phyloP scores from a whole-genome alignment of 2,888 invertebrate genomes.

The Drosophila quasianomalipes region DNA sequence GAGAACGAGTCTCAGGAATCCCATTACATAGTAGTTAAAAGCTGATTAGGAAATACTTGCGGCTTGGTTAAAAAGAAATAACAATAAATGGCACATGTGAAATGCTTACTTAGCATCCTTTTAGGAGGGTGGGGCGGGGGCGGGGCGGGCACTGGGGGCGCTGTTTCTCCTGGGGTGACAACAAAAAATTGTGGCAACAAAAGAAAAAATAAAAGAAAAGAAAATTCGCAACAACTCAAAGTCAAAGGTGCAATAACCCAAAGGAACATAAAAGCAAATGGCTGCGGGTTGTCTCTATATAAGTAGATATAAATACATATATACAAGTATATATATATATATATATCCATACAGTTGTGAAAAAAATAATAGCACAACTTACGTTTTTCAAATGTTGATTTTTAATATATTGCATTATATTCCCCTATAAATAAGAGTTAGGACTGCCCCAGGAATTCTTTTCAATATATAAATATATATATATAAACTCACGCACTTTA shows the following conservation, averaged over 20 bases:
- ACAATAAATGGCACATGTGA: conserved; percentile 77
- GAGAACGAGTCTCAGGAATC: conserved; percentile 60
- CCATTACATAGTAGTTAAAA: conserved; percentile 79
- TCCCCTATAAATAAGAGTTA: background rate
- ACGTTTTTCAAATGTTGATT: background rate
- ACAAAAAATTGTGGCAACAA: conserved; percentile 34
- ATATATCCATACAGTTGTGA: background rate
- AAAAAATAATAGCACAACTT: background rate
- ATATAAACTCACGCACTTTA: conserved; percentile 5
- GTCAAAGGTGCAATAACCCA: conserved; percentile 82
- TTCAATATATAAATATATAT: background rate
- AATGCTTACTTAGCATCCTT: conserved; percentile 52
- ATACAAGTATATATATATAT: background rate
- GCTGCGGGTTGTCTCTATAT: conserved; percentile 63
- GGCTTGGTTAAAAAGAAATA: conserved; percentile 73
- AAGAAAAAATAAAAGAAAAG: conserved; percentile 23
- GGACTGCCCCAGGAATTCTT: background rate
- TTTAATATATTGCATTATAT: background rate
- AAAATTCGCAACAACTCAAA: conserved; percentile 68
- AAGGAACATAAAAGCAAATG: conserved; percentile 74
- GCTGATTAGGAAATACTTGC: conserved; percentile 80
- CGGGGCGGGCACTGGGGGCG: background rate
- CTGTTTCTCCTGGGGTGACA: conserved; percentile 44
- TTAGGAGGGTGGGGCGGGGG: background rate
- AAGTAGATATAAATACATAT: conserved; percentile 11